phyloP scores from a whole-genome alignment of 2,113 vertebrate species.

The Amphiprion percula region DNA sequence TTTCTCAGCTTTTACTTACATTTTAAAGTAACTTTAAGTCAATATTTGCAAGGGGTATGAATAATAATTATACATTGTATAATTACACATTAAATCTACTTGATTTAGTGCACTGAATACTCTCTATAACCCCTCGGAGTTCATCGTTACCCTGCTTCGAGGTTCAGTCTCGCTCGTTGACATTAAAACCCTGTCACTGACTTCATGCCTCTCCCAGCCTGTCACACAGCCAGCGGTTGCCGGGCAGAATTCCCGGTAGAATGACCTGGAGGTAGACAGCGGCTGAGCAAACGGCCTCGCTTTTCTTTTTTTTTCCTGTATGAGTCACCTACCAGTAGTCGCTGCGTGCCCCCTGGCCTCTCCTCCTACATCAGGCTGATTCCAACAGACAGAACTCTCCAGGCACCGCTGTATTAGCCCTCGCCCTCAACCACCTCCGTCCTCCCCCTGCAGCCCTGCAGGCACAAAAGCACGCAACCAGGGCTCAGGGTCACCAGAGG shows the following conservation, averaged over 20 bases:
- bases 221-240: constrained; percentile 48
- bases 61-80: too few species aligned
- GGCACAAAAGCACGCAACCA: constrained; percentile 48
- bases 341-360: constrained; percentile 45
- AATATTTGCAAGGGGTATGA: too few species aligned
- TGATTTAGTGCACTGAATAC: not conserved
- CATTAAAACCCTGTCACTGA: constrained; percentile 20
- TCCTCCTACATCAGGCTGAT: constrained; percentile 68
- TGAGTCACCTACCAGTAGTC: constrained; percentile 70
- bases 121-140: not conserved
- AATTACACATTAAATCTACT: not conserved
- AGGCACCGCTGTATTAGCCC: constrained; percentile 57
- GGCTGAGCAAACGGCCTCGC: constrained; percentile 51
- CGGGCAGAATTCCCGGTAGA: constrained; percentile 52
- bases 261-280: constrained; percentile 47
- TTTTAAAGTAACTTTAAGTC: too few species aligned
- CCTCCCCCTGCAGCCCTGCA: constrained; percentile 15
- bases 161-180: constrained; percentile 32
- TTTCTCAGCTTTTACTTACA: too few species aligned
- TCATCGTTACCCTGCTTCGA: not conserved
- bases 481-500: constrained; percentile 41
- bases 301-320: constrained; percentile 17
- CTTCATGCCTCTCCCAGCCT: not conserved
- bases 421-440: constrained; percentile 8
- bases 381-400: constrained; percentile 63